Evolutionary conservation across 37 sponge, comb jelly and placozoan species (phyloP).

Genomic region (Tethya wilhelma): DNA sequence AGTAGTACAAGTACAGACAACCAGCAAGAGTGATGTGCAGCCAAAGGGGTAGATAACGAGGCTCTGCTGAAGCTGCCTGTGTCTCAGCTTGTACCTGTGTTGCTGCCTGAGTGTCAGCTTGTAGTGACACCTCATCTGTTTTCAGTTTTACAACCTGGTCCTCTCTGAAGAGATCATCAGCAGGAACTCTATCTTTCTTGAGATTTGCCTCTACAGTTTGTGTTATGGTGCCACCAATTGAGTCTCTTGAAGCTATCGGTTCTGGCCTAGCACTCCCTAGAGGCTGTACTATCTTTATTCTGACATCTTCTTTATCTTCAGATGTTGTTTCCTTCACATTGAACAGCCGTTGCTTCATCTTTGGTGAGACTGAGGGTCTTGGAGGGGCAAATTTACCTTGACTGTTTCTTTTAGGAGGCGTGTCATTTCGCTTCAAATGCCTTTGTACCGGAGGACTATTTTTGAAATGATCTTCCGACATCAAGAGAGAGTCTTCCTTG

Average conservation of each 20-base stretch:
- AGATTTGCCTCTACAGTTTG: background rate
- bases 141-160: background rate
- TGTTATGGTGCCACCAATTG: background rate
- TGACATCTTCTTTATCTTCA: background rate
- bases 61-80: background rate
- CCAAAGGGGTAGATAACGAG: constrained; percentile 1
- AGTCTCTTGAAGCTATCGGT: too few relatives aligned
- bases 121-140: background rate
- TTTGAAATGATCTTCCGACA: background rate
- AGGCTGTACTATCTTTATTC: background rate
- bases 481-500: background rate
- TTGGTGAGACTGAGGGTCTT: constrained; percentile 19
- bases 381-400: constrained; percentile 8
- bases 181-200: background rate
- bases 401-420: background rate
- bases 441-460: background rate
- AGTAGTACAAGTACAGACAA: constrained; percentile 65
- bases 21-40: constrained; percentile 18
- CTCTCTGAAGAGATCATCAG: constrained; percentile 9
- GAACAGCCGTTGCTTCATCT: background rate
- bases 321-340: background rate
- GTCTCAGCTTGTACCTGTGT: background rate
- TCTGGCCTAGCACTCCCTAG: background rate
- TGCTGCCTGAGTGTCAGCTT: background rate
- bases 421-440: background rate